Base-by-base conservation (phyloP, 2,113 vertebrate genomes). In the Dinomys branickii region DNA sequence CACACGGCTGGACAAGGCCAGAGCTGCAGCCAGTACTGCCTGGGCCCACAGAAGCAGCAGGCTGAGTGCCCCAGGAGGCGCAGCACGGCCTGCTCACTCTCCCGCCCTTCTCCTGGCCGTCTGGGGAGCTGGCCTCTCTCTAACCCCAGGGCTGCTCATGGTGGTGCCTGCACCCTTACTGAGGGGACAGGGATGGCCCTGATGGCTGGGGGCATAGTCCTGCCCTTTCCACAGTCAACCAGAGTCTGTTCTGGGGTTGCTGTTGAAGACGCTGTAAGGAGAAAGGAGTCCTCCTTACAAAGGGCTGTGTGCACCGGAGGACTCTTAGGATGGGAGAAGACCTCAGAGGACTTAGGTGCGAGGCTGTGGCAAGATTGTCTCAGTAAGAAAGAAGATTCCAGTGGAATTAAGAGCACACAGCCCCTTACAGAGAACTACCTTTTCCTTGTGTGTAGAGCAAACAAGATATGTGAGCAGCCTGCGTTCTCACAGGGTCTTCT, bases 271-370 rank as follows among this genome's bases (percentile, higher is more conserved):
- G 73, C 24, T 47, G 41, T 14, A 47, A 24, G 20, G n/a, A 4
- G 63, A 20, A 3, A 30, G 2, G 12, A 30, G 33, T 16, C 73
- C 22, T 16, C 33, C 65, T 84, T 28, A 13, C 13, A 1, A 47
- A 38, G 30, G 4, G 5, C 38, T 11, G 2, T 4, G 2, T 7
- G 33, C 1, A 5, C 1, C 7, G 33, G 54, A n/a, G 30, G 56
- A 59, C 65, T 73, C 44, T 63, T 38, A 38, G 56, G 71, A 28
- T 63, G 65, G 19, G 26, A 35, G 58, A 0, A 50, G 44, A 24
- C 19, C 35, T 1, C 7, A 9, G 28, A 26, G 59, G 12, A 41
- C 73, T 75, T 22, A 38, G 58, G 35, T 30, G 50, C 59, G 41
- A 47, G 16, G 47, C 30, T n/a, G 1, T 33, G 77, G 63, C 47